Evolutionary conservation across 2,888 invertebrate species (phyloP).

Genomic region (Dasypogon diadema): DNA sequence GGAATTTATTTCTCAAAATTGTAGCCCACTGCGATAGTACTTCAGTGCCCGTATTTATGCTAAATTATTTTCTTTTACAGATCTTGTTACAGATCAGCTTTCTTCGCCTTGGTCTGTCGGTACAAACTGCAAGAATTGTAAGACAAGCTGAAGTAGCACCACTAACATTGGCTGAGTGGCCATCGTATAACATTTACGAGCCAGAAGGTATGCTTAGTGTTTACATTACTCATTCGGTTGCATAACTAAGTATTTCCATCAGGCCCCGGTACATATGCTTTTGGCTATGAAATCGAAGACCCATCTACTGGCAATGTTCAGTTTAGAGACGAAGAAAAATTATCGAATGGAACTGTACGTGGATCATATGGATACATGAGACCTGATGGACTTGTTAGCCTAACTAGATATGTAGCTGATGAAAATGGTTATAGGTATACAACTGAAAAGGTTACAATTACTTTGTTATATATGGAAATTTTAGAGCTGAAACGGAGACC

Average conservation of each 20-base stretch:
- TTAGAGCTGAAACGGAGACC: slow-evolving; percentile 34
- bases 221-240: neutral
- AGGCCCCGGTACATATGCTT: slow-evolving; percentile 78
- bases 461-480: slow-evolving; percentile 5
- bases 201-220: slow-evolving; percentile 61
- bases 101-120: neutral
- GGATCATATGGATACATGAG: slow-evolving; percentile 81
- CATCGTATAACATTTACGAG: slow-evolving; percentile 65
- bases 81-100: slow-evolving; percentile 20
- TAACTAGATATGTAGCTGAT: slow-evolving; percentile 77
- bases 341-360: slow-evolving; percentile 77
- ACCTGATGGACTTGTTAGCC: slow-evolving; percentile 73
- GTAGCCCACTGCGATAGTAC: neutral
- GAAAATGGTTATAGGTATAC: slow-evolving; percentile 78
- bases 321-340: slow-evolving; percentile 78
- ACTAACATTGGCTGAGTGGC: slow-evolving; percentile 65
- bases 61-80: slow-evolving; percentile 12
- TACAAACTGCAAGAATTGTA: neutral
- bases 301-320: slow-evolving; percentile 75
- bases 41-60: neutral
- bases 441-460: slow-evolving; percentile 68
- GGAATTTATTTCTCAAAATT: too few relatives aligned
- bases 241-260: slow-evolving; percentile 43
- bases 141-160: slow-evolving; percentile 28
- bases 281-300: slow-evolving; percentile 79